Percentiles rank a stretch among this genome's conserved stretches.
Conservation (phyloP, 2,113 vertebrate genomes). For the Scomber colias region DNA sequence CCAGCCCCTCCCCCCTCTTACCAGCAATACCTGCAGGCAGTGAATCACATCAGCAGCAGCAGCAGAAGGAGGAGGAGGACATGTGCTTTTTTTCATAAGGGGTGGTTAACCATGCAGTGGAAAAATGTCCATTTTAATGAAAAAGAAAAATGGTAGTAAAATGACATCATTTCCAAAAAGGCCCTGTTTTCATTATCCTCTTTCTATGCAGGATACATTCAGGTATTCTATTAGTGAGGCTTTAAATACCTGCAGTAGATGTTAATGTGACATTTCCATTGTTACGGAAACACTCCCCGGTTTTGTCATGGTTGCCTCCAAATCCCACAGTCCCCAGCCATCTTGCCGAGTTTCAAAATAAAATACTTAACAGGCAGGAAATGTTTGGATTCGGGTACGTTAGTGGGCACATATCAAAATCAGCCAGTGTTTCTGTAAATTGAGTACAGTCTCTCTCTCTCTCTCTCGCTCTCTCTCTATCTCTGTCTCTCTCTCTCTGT, state of each 20-base stretch:
- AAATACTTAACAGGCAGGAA: slow-evolving; percentile 25
- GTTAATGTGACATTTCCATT: slow-evolving; percentile 47
- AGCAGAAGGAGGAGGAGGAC: too few relatives aligned
- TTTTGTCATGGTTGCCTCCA: slow-evolving; percentile 11
- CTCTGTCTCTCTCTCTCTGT: too few relatives aligned
- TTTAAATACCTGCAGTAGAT: slow-evolving; percentile 21
- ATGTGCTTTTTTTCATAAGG: too few relatives aligned
- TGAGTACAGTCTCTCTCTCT: not conserved
- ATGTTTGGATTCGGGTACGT: slow-evolving; percentile 1
- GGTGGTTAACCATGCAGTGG: slow-evolving; percentile 44
- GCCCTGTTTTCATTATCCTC: slow-evolving; percentile 3
- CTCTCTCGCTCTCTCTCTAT: not conserved
- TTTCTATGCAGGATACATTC: not conserved
- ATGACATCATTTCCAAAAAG: slow-evolving; percentile 12
- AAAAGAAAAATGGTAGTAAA: slow-evolving; percentile 1
- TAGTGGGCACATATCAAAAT: not conserved
- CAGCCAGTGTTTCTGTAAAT: slow-evolving; percentile 20
- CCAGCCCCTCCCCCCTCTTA: too few relatives aligned
- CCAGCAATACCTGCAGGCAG: too few relatives aligned
- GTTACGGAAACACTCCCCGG: not conserved
- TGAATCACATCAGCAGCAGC: too few relatives aligned
- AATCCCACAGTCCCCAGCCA: not conserved
- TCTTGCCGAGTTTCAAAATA: slow-evolving; percentile 10
- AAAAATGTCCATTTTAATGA: slow-evolving; percentile 4
- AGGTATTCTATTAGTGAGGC: not conserved